Base-by-base conservation (phyloP, 2,888 invertebrate species). In the Lasioglossum zephyrum region DNA sequence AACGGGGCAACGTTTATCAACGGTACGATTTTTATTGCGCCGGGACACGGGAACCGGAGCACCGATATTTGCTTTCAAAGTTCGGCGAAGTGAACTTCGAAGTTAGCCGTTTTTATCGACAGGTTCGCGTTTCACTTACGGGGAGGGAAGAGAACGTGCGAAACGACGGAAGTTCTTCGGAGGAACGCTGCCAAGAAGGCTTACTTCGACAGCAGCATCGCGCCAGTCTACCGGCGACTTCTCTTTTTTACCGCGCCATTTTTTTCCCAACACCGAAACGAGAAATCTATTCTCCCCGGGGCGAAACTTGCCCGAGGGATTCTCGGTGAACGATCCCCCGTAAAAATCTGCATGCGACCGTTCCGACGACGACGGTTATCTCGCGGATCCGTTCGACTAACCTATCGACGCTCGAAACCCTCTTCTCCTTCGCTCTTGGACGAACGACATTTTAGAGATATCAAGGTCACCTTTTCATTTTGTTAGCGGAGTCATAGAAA, bases 271-370 rank as follows among this genome's bases (percentile, higher is more conserved):
- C 47, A 36, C 36, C 6, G 36, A 22, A 69, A 36, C 57, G 49
- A 75, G 60, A 85, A 90, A 90, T 88, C 88, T 88, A 89, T 90
- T 88, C 86, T 80, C 69, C 77, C 66, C 73, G 31, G 80, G 80
- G 22, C 60, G 82, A 84, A 84, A 84, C 66, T 83, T 81, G 31
- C 63, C 63, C 47, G 16, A 66, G 44, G 70, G 44, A 70, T 75
- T 85, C 70, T 31, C 41, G 9, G 73, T 36, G 69, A 79, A 75
- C 79, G 80, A 73, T 22, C 66, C 41, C 22, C 69, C 63, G 66
- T 82, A 77, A 82, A 84, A 80, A 84, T 85, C 83, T 80, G 73
- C 82, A 84, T 70, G 60, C 79, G 57, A 57, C 70, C 79, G 72
- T 82, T 85, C 69, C 79, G 49, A 18, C 47, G 63, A 9, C 73